These are phyloP conservation scores for Platysteira castanea DNA, from an alignment of 2,113 vertebrate species.

Conservation along the genomic window DNA sequence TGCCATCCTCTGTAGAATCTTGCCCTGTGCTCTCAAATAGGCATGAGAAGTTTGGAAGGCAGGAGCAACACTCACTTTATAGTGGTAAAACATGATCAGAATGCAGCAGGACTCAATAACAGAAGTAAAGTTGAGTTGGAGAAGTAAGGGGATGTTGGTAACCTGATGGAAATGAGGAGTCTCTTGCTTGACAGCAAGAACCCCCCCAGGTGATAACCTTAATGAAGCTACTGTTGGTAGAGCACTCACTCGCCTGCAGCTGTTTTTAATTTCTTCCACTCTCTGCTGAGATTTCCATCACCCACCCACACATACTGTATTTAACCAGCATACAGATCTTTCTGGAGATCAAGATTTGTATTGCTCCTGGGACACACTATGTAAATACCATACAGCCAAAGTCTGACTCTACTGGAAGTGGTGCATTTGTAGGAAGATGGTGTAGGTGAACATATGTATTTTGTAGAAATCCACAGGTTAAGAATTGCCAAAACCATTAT, in stretches of 20 bases:
- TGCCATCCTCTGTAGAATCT: not conserved
- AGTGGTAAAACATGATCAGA: not conserved
- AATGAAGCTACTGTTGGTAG: not conserved
- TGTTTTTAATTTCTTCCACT: not conserved
- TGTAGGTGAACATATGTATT: not conserved
- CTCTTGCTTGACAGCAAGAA: not conserved
- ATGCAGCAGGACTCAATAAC: not conserved
- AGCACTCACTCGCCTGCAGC: not conserved
- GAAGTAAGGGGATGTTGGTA: not conserved
- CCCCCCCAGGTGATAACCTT: not conserved
- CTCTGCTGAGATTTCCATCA: not conserved
- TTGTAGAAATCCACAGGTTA: not conserved
- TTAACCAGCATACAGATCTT: not conserved
- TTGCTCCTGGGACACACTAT: fast-evolving
- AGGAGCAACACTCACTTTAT: not conserved
- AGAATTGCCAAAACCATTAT: not conserved
- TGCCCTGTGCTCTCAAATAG: not conserved
- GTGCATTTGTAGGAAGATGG: not conserved
- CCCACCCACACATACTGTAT: not conserved
- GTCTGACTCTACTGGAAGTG: fast-evolving
- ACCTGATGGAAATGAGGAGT: not conserved
- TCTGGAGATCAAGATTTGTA: not conserved
- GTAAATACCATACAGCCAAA: not conserved
- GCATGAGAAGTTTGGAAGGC: not conserved
- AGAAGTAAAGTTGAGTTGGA: not conserved